These are phyloP conservation scores for Lagria hirta DNA, from an alignment of 2,888 invertebrate species.

Conservation along the genomic window DNA sequence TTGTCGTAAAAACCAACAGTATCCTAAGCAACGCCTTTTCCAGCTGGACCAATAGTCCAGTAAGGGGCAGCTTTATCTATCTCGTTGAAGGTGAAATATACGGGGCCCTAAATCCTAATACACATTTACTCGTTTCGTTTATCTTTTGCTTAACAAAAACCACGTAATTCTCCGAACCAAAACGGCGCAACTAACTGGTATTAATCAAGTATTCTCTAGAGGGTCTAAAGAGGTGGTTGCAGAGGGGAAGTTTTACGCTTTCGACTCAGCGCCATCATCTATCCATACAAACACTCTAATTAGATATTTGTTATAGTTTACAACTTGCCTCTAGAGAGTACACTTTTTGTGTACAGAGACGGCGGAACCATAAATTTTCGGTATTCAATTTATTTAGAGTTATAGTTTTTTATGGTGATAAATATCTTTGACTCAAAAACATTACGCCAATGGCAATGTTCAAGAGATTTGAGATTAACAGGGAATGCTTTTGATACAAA, in stretches of 20 bases:
- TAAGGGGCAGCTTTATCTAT: conserved; percentile 27
- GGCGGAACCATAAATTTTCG: background rate
- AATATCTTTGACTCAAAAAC: too few species aligned
- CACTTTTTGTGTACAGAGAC: background rate
- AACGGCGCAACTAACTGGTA: conserved; percentile 43
- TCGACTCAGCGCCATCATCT: conserved; percentile 25
- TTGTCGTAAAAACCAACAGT: too few species aligned
- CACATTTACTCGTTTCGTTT: conserved; percentile 43
- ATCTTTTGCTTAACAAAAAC: conserved; percentile 48
- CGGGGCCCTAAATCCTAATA: conserved; percentile 38
- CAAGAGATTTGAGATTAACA: too few species aligned
- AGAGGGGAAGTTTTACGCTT: conserved; percentile 28
- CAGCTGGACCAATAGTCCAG: too few species aligned
- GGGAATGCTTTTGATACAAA: too few species aligned
- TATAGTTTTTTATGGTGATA: too few species aligned
- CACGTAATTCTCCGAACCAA: conserved; percentile 45
- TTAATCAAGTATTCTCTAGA: conserved; percentile 46
- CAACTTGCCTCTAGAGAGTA: conserved; percentile 15
- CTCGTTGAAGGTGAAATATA: conserved; percentile 37
- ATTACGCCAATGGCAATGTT: too few species aligned
- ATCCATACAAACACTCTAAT: conserved; percentile 37
- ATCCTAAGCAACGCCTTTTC: too few species aligned
- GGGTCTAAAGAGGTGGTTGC: conserved; percentile 14
- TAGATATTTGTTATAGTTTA: conserved; percentile 37
- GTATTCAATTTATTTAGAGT: too few species aligned